phyloP scores from a whole-genome alignment of 2,113 vertebrate genomes.

The Oceanites oceanicus region DNA sequence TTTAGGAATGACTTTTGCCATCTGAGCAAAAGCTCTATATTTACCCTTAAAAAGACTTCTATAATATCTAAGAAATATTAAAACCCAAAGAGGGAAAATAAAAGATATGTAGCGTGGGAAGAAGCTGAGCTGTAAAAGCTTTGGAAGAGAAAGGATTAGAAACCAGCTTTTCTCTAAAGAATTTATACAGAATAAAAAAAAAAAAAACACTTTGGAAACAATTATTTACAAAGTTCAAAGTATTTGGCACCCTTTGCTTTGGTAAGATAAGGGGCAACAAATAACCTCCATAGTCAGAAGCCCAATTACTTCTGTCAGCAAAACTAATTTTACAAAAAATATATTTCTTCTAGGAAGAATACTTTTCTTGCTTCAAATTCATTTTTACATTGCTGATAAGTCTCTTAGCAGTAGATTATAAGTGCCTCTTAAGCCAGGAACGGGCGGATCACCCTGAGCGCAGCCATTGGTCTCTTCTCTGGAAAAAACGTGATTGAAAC shows the following conservation, averaged over 20 bases:
- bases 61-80: neutral
- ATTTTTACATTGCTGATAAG: conserved; percentile 52
- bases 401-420: conserved; percentile 29
- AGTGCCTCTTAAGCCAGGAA: conserved; percentile 20
- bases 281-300: neutral
- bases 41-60: neutral
- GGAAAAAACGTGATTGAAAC: neutral
- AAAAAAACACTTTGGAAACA: neutral
- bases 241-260: neutral
- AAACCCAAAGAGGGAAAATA: neutral
- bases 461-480: conserved; percentile 14
- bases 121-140: neutral
- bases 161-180: neutral
- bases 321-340: neutral
- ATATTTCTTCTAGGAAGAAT: neutral
- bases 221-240: conserved; percentile 15
- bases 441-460: neutral
- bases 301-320: neutral
- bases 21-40: neutral
- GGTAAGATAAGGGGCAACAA: neutral
- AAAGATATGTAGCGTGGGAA: neutral
- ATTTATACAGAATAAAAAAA: neutral
- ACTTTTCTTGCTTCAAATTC: neutral
- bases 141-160: neutral
- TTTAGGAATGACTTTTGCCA: neutral